Conservation (phyloP, 2,797 vertebrate species). For the Malacoraja senta region DNA sequence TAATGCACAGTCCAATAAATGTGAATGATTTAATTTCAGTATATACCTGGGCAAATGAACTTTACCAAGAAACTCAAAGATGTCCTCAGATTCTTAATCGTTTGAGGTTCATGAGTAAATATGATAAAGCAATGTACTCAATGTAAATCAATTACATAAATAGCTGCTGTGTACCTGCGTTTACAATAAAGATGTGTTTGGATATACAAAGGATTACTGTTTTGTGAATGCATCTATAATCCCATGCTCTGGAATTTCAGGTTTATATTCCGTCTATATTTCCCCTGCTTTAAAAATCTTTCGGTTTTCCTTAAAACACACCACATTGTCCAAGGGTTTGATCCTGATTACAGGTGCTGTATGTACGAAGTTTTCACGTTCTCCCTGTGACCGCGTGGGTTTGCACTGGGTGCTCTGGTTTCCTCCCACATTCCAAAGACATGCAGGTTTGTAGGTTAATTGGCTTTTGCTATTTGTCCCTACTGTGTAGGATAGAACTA, state of each 20-base stretch:
- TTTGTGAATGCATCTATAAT: neutral
- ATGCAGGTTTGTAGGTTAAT: too few relatives aligned
- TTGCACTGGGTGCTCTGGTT: too few relatives aligned
- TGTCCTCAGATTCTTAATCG: neutral
- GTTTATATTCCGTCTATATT: neutral
- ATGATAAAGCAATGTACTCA: slow-evolving; percentile 19
- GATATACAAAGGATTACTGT: neutral
- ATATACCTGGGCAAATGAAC: neutral
- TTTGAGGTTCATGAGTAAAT: slow-evolving; percentile 3
- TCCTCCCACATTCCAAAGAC: too few relatives aligned
- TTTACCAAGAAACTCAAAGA: neutral
- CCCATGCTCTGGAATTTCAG: neutral
- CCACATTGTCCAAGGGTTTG: neutral
- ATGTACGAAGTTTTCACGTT: too few relatives aligned
- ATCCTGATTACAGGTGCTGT: too few relatives aligned
- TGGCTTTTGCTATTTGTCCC: too few relatives aligned
- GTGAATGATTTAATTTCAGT: slow-evolving; percentile 17
- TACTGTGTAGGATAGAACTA: too few relatives aligned
- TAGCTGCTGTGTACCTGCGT: slow-evolving; percentile 16
- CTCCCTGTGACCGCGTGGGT: too few relatives aligned
- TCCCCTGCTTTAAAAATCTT: neutral
- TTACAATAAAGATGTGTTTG: slow-evolving; percentile 35
- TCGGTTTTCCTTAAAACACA: neutral
- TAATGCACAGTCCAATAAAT: slow-evolving; percentile 29
- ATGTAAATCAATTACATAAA: slow-evolving; percentile 22